These are phyloP conservation scores for Bubo blakistoni DNA, from an alignment of 2,113 vertebrate species.

Conservation along the genomic window DNA sequence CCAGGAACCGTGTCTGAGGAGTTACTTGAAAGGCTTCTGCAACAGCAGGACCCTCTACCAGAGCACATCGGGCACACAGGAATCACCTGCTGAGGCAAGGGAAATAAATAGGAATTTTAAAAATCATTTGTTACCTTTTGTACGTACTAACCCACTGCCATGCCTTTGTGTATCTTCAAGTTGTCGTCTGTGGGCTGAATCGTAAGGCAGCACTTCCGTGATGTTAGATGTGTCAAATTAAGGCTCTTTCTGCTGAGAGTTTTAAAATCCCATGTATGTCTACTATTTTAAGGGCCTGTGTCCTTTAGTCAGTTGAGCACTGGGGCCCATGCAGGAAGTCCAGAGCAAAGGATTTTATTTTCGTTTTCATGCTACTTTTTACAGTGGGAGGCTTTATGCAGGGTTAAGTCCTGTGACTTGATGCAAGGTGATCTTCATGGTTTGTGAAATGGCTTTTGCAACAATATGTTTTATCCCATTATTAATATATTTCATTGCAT, in stretches of 20 bases:
- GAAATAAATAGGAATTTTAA: background rate
- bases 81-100: background rate
- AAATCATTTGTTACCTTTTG: background rate
- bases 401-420: background rate
- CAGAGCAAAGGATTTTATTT: background rate
- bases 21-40: background rate
- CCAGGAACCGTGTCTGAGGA: background rate
- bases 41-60: background rate
- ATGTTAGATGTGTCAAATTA: background rate
- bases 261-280: background rate
- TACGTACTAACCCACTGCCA: fast-evolving
- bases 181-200: background rate
- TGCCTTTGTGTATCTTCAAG: background rate
- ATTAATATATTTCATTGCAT: background rate
- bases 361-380: background rate
- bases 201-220: background rate
- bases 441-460: background rate
- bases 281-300: background rate
- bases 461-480: fast-evolving
- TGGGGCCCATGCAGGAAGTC: background rate
- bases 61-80: background rate
- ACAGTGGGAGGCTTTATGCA: background rate
- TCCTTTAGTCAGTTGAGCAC: background rate
- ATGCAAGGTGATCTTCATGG: background rate
- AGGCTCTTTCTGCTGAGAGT: background rate